These are phyloP conservation scores for Natrix natrix DNA, from an alignment of 2,797 vertebrate species.

Conservation along the genomic window DNA sequence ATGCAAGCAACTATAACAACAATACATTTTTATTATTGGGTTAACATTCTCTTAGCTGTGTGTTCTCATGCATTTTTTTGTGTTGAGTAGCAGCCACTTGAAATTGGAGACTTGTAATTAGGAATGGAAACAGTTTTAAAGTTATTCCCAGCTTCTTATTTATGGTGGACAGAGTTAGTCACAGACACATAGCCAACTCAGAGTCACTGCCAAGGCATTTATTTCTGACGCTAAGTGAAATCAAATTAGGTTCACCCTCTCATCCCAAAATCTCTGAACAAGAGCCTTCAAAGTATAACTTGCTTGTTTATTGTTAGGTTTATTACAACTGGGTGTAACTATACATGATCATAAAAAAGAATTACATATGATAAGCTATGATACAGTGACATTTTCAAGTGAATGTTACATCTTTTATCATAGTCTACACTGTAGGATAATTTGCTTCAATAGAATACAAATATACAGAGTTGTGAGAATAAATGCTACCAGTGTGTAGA, in stretches of 20 bases:
- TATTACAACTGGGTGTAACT: slow-evolving; percentile 45
- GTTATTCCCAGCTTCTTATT: slow-evolving; percentile 76
- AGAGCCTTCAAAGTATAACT: slow-evolving; percentile 63
- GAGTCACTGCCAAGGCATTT: slow-evolving; percentile 83
- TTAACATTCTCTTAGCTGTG: slow-evolving; percentile 44
- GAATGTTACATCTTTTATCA: background rate
- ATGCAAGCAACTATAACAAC: slow-evolving; percentile 44
- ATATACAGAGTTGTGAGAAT: slow-evolving; percentile 5
- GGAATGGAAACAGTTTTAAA: slow-evolving; percentile 74
- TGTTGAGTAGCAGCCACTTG: slow-evolving; percentile 52
- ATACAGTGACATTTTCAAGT: slow-evolving; percentile 23
- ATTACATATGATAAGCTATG: background rate
- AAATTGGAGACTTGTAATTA: slow-evolving; percentile 60
- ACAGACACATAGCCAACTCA: slow-evolving; percentile 79
- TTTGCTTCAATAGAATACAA: background rate
- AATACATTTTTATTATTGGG: slow-evolving; percentile 51
- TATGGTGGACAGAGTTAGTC: slow-evolving; percentile 82
- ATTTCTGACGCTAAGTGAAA: slow-evolving; percentile 84
- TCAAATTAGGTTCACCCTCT: slow-evolving; percentile 78
- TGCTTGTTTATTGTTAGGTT: slow-evolving; percentile 50
- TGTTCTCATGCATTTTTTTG: slow-evolving; percentile 61
- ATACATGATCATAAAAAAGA: slow-evolving; percentile 42
- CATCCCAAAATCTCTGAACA: slow-evolving; percentile 65
- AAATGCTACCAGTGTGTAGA: slow-evolving; percentile 20
- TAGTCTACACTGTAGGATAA: background rate